Base-by-base conservation (phyloP, 2,888 invertebrate genomes). In the Patella ulyssiponensis region DNA sequence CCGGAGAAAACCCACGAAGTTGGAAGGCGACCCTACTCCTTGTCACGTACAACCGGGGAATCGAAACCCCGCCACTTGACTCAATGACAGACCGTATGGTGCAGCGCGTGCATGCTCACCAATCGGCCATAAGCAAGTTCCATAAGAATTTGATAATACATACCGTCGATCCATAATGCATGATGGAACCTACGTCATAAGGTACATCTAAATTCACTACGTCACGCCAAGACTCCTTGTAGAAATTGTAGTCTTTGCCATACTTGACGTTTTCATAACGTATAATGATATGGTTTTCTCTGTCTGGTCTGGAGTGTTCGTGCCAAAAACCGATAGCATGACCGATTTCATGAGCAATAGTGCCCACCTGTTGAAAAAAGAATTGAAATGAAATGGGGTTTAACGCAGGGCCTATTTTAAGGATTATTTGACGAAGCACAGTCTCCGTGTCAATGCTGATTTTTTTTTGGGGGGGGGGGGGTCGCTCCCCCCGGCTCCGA, bases 271-370 rank as follows among this genome's bases (percentile, higher is more conserved):
- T 87, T 15, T 86, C 80, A 20, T 81, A 76, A 27, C 85, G 79
- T 56, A 90, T 85, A 52, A 73, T 78, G 20, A 91, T 81, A 78
- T 88, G 83, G 7, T 84, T 82, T 76, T 90, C 87, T 56, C 90
- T 77, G 79, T 90, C 90, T 2, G 88, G 88, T 9, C 91, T 83
- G 7, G 88, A 88, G 82, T 90, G 90, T 79, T 90, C 90, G 82
- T 91, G 91, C 90, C 90, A 90, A 81, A 90, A 90, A 0, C 91
- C 91, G 9, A 91, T 85, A 52, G 87, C 88, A 75, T 91, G 90
- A 15, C 90, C 90, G 7, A 90, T 84, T 77, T 91, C 91, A 76
- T 91, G 90, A 0, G 89, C 84, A 56, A 90, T 83, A 1, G 86
- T 86, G 11, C 90, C 90, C 76, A 86, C 86, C 90, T 90, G 84